Conservation (phyloP, 2,888 invertebrate species). For the Schrankia costaestrigalis region DNA sequence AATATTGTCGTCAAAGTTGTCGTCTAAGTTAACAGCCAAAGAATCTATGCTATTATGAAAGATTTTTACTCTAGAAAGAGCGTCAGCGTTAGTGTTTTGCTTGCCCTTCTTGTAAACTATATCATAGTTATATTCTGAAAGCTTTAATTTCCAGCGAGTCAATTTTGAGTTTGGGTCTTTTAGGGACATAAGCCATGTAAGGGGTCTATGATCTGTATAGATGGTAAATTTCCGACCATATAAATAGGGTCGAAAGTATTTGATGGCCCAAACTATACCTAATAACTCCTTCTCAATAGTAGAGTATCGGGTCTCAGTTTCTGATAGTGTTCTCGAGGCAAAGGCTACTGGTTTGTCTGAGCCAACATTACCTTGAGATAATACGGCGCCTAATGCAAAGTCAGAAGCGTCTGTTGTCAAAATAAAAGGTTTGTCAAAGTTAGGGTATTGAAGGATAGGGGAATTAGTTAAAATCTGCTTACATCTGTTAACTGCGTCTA, state of each 20-base stretch:
- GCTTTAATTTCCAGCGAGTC: background rate
- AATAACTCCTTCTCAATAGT: constrained; percentile 5
- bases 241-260: constrained; percentile 6
- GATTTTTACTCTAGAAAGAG: background rate
- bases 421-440: constrained; percentile 24
- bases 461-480: constrained; percentile 8
- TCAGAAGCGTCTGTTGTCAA: constrained; percentile 27
- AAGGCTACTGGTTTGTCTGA: too few relatives aligned
- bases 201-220: background rate
- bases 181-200: too few relatives aligned
- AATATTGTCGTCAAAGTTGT: background rate
- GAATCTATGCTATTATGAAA: background rate
- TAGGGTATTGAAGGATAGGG: constrained; percentile 12
- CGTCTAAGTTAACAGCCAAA: background rate
- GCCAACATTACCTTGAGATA: constrained; percentile 29
- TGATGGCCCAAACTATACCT: constrained; percentile 8
- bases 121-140: background rate
- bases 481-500: constrained; percentile 11
- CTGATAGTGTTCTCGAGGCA: too few relatives aligned
- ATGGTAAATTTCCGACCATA: constrained; percentile 6
- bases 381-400: constrained; percentile 21
- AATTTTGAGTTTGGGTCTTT: background rate
- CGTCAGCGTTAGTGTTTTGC: background rate
- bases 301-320: constrained; percentile 5
- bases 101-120: background rate